These are phyloP conservation scores for Hippoglossus hippoglossus DNA, from an alignment of 2,797 vertebrate genomes.

Conservation along the genomic window DNA sequence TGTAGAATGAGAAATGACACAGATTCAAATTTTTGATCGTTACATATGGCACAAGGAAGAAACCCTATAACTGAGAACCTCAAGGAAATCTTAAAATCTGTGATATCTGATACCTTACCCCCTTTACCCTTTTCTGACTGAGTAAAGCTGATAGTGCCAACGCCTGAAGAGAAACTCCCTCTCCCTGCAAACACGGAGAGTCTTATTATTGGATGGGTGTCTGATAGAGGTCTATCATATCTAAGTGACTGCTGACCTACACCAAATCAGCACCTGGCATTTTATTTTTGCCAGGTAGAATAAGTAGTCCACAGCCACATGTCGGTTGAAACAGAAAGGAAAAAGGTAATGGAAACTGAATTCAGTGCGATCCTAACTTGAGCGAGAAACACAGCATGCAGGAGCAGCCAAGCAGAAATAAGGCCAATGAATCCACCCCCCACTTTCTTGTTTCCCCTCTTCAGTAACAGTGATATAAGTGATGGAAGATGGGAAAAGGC, in stretches of 20 bases:
- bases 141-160: conserved; percentile 43
- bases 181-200: conserved; percentile 26
- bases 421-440: conserved; percentile 53
- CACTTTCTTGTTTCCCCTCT: conserved; percentile 29
- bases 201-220: conserved; percentile 31
- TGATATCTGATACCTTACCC: conserved; percentile 54
- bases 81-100: conserved; percentile 57
- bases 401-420: conserved; percentile 63
- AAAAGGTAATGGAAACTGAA: conserved; percentile 17
- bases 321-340: conserved; percentile 5
- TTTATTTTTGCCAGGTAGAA: conserved; percentile 12
- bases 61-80: conserved; percentile 46
- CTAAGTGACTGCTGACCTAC: not conserved
- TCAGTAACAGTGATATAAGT: conserved; percentile 49
- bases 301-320: conserved; percentile 25
- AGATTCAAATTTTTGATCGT: conserved; percentile 56
- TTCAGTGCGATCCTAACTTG: conserved; percentile 34
- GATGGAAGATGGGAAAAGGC: conserved; percentile 50
- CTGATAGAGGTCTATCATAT: conserved; percentile 4
- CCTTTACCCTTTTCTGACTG: conserved; percentile 22
- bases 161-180: conserved; percentile 55
- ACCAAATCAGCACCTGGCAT: conserved; percentile 10
- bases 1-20: conserved; percentile 55
- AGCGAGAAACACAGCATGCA: conserved; percentile 40
- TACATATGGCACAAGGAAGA: conserved; percentile 43